Percentiles rank a stretch among this genome's conserved stretches.
Evolutionary conservation across 2,888 invertebrate genomes (phyloP).

Genomic region (Pandemis heparana): DNA sequence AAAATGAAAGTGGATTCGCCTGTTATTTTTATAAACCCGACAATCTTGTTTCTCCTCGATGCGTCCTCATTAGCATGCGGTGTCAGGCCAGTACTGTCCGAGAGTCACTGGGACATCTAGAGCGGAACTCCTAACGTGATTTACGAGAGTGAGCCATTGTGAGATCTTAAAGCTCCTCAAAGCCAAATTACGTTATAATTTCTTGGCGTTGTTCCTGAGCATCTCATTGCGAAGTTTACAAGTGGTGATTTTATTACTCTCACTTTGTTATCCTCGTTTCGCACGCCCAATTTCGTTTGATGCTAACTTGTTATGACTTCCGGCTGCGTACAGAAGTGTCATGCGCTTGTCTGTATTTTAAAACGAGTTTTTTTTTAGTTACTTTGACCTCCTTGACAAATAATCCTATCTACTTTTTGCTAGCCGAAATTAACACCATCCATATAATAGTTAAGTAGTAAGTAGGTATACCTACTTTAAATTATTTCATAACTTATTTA

Average conservation of each 20-base stretch:
- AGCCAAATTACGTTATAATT: constrained; percentile 53
- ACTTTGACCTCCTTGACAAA: constrained; percentile 8
- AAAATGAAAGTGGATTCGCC: constrained; percentile 84
- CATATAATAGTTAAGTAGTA: no score
- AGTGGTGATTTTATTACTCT: constrained; percentile 42
- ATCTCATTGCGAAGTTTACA: constrained; percentile 42
- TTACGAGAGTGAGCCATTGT: constrained; percentile 52
- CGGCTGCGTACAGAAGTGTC: constrained; percentile 16
- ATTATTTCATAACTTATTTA: no score
- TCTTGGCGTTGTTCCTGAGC: constrained; percentile 36
- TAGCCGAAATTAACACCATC: background rate
- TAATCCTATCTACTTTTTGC: background rate
- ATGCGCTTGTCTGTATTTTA: constrained; percentile 13
- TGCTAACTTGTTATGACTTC: constrained; percentile 34
- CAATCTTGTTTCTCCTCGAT: constrained; percentile 75
- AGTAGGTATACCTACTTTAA: no score
- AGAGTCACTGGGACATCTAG: constrained; percentile 47
- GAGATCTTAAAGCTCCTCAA: constrained; percentile 48
- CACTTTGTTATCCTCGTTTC: constrained; percentile 33
- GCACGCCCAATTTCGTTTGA: constrained; percentile 36
- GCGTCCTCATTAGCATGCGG: constrained; percentile 72
- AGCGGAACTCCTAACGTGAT: constrained; percentile 58
- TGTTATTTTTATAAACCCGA: constrained; percentile 81
- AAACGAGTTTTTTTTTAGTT: constrained; percentile 17
- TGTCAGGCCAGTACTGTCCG: constrained; percentile 51